Base-by-base conservation (phyloP, 2,797 vertebrate species). In the Naso thynnoides region DNA sequence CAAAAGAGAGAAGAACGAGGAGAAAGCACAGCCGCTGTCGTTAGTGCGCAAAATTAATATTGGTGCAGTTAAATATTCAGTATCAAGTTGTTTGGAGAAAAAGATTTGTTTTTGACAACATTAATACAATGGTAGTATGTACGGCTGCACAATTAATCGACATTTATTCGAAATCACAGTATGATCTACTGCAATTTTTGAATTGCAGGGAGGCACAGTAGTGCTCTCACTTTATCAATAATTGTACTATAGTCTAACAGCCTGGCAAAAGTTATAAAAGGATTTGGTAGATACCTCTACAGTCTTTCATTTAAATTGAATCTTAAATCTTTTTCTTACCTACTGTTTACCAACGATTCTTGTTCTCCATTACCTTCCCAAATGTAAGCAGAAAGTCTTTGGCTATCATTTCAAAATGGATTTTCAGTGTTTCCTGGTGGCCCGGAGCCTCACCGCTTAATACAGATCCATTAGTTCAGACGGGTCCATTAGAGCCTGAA, bases 401-500 rank as follows among this genome's bases (percentile, higher is more conserved):
- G 66, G 85, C 85, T 76, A 76, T 87, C 68, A 81, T 86, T 84
- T 89, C 84, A 81, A 83, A 85, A 89, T 89, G 85, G 86, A 83
- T 88, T 86, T 88, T 77, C 69, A 61, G 73, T 85, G 81, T 90
- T 90, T 86, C 82, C 79, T 60, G 76, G 53, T 74, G 70, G 77
- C 78, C 81, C 24, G 31, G 64, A 79, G 83, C 80, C 52, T 70
- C 54, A 15, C 15, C 0, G 64, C 87, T 83, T 87, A 67, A 84
- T 88, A 88, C 66, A 4, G 70, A 76, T 82, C 87, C 89, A 92
- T 89, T 91, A 88, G 83, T 68, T 75, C 76, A 79, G 86, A 87
- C 76, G 24, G 71, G 86, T 88, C 88, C 88, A 88, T 91, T 89
- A 91, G 74, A 78, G 71, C 66, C 79, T 54, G 23, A 79, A 82